phyloP scores from a whole-genome alignment of 2,113 vertebrate genomes.

The Macrotus californicus region DNA sequence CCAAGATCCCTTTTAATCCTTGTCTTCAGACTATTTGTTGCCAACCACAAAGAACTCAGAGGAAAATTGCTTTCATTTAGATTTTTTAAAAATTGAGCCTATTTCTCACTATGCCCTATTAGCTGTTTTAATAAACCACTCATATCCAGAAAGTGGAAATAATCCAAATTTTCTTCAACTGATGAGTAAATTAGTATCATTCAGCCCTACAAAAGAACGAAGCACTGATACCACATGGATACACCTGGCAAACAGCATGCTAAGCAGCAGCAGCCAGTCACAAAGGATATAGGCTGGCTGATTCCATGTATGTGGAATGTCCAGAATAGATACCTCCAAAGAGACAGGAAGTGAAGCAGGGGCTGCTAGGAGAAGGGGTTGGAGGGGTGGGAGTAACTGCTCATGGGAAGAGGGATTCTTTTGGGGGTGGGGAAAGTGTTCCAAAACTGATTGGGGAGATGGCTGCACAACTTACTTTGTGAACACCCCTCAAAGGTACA shows the following conservation, averaged over 20 bases:
- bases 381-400: background rate
- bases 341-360: background rate
- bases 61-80: background rate
- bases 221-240: rapidly evolving
- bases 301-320: background rate
- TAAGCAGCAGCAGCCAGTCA: background rate
- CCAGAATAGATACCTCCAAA: background rate
- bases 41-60: background rate
- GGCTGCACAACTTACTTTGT: no score
- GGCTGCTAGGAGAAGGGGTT: background rate
- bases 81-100: background rate
- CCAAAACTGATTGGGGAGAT: background rate
- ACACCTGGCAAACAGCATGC: background rate
- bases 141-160: background rate
- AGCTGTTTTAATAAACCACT: background rate
- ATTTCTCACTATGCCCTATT: background rate
- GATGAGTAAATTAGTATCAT: background rate
- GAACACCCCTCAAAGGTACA: background rate
- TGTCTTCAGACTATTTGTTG: background rate
- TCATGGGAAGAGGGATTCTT: background rate
- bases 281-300: background rate
- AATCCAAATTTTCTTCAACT: background rate
- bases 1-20: background rate
- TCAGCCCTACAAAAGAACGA: background rate
- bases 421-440: background rate